Evolutionary conservation across 2,888 invertebrate genomes (phyloP).

Genomic region (Melinaea marsaeus): DNA sequence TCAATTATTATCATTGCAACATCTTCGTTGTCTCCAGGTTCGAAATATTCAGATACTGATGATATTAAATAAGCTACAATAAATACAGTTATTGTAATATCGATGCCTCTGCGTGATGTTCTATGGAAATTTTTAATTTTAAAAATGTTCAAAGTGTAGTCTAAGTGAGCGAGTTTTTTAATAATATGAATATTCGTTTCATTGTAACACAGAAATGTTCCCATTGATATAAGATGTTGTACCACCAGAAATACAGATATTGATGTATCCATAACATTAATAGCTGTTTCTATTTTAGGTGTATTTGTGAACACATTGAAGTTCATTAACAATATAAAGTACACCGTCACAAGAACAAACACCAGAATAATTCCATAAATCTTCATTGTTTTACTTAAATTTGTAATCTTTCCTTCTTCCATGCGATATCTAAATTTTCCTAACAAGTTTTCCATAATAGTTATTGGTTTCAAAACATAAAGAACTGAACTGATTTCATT

Average conservation of each 20-base stretch:
- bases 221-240: conserved; percentile 41
- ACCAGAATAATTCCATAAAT: conserved; percentile 33
- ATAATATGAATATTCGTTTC: conserved; percentile 41
- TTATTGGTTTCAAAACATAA: conserved; percentile 36
- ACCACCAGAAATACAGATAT: conserved; percentile 41
- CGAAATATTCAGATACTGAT: too few relatives aligned
- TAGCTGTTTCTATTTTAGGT: conserved; percentile 27
- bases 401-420: conserved; percentile 34
- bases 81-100: conserved; percentile 34
- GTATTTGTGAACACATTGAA: conserved; percentile 24
- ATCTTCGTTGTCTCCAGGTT: not conserved
- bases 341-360: conserved; percentile 31
- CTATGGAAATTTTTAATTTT: conserved; percentile 39
- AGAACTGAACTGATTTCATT: conserved; percentile 13
- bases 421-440: conserved; percentile 49
- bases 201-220: conserved; percentile 39
- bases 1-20: conserved; percentile 6
- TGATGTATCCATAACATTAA: conserved; percentile 38
- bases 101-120: conserved; percentile 26
- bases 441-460: conserved; percentile 42
- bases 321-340: conserved; percentile 23
- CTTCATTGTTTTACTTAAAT: conserved; percentile 41
- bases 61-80: conserved; percentile 27
- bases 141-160: conserved; percentile 26
- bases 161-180: conserved; percentile 40